Base-by-base conservation (phyloP, 2,113 vertebrate species). In the Laticauda colubrina region DNA sequence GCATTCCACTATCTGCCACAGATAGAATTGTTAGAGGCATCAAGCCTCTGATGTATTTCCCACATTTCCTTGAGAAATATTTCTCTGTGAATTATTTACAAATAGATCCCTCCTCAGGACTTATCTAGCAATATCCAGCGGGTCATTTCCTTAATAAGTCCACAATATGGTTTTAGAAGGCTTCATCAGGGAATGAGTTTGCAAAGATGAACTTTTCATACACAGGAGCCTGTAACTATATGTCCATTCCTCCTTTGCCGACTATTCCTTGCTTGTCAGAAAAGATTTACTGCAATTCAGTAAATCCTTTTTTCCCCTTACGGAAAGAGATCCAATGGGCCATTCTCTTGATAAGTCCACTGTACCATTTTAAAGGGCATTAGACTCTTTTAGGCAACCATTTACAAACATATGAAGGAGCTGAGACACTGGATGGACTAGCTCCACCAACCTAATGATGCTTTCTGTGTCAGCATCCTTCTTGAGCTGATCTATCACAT, bases 11-110 rank as follows among this genome's bases (percentile, higher is more conserved):
- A 92, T 55, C 69, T 69, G 24, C 92, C 93, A 92, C 29, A 90
- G 29, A 93, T 94, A 88, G 93, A 54, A 93, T 89, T 91, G 29
- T 55, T 93, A 93, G 34, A 45, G 94, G 91, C 55, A 26, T 53
- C 23, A 0, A 14, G 5, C 75, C 43, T 51, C 7, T 87, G 11
- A 88, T 89, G 15, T 45, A 3, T 7, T 88, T 48, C 0, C 4
- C 48, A 39, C 18, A 81, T 39, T 39, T 81, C 75, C 75, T 43
- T 39, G 34, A 81, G 75, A 81, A 81, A 39, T 81, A 81, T 7
- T 88, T 64, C 0, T 5, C 48, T 29, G 69, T 45, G 53, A 94
- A 94, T 93, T 88, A 94, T 69, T 94, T 93, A 34, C 85, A 93
- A 56, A 45, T 0, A 81, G 91, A 0, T 2, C 51, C 93, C 92